Conservation (phyloP, 2,113 vertebrate species). For the Menura novaehollandiae region DNA sequence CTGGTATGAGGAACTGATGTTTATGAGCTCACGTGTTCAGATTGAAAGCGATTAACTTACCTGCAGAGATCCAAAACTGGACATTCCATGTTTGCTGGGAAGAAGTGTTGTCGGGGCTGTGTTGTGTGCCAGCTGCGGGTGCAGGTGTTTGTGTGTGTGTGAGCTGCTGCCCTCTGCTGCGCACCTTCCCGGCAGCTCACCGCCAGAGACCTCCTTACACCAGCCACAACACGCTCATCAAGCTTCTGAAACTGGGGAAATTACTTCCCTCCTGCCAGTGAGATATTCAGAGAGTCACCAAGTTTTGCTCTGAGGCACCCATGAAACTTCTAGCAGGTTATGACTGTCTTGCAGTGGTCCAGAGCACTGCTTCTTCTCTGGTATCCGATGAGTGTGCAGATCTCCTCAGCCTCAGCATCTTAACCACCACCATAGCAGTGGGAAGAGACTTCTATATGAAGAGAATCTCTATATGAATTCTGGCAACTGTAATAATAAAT, state of each 20-base stretch:
- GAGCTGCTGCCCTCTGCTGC: conserved; percentile 42
- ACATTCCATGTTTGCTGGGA: background rate
- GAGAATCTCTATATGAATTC: background rate
- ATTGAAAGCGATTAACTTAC: background rate
- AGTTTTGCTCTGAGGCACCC: background rate
- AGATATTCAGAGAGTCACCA: background rate
- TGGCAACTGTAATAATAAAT: background rate
- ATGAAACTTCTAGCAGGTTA: background rate
- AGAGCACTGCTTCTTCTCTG: background rate
- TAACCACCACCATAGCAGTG: background rate
- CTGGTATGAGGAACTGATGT: background rate
- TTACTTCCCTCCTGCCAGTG: background rate
- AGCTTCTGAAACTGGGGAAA: background rate
- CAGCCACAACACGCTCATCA: fast-evolving
- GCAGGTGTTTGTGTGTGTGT: background rate
- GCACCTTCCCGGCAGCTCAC: background rate
- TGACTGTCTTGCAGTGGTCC: background rate
- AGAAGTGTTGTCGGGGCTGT: background rate
- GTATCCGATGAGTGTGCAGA: background rate
- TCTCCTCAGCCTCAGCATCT: background rate
- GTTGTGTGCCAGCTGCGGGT: too few relatives aligned
- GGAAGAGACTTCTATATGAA: background rate
- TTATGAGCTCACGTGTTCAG: background rate
- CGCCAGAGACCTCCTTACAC: background rate
- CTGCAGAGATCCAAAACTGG: background rate